Evolutionary conservation across 2,888 invertebrate species (phyloP), one percentile per base, ranked within the genome.

Genomic region (Helleia helle): DNA sequence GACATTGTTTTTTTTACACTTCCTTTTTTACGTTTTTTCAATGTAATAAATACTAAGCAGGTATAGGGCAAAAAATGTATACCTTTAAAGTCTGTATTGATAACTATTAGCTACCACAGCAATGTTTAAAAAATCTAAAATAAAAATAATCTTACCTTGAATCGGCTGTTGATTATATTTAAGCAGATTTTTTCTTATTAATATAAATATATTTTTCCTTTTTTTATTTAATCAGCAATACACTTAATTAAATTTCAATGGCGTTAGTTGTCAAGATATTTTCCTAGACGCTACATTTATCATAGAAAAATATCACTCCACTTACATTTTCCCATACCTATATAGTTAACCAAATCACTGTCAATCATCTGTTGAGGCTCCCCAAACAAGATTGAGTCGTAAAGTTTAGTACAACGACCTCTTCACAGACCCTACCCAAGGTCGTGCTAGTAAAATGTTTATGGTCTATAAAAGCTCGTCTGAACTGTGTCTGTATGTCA

Each of bases 361-460:
- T 48, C 51, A 54, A 47, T 47, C 47, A 42, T 46, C 48, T 46
- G 46, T 46, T 65, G 65, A 60, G 64, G 59, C 42, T 60, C 55
- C 56, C 58, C 54, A 62, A 65, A 60, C 62, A 54, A 51, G 51
- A 48, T 22, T 12, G 44, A 65, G 62, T 67, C 62, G 68, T 72
- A 74, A 72, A 70, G 52, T 58, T 52, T 65, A 65, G 83, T 83
- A 80, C 83, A 84, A 71, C 73, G 77, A 79, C 79, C 83, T 72
- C 73, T 69, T 65, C 80, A 80, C 77, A 83, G 73, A 79, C 81
- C 80, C 79, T 72, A 74, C 64, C 54, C 80, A 81, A 83, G 84
- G 83, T 75, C 75, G 79, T 47, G 77, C 79, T 81, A 83, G 83
- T 83, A 83, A 83, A 84, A 81, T 81, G 80, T 84, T 83, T 83